Evolutionary conservation across 2,113 vertebrate species (phyloP), one percentile per base, ranked within the genome.

Genomic region (Columbina picui): DNA sequence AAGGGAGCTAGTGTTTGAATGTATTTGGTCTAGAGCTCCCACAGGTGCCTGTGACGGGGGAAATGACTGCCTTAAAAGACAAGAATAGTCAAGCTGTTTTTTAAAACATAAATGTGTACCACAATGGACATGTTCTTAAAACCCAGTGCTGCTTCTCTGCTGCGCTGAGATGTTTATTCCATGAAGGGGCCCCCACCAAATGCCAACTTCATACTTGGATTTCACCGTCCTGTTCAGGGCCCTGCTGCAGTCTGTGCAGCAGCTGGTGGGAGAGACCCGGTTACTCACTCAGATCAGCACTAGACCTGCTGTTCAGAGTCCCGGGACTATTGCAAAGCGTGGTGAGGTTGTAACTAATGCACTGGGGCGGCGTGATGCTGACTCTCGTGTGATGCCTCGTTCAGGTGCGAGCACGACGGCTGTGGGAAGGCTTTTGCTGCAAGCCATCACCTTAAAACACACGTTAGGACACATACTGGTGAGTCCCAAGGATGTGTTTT

Each of bases 341-440:
- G 32, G 25, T 50, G 9, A 53, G 32, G 43, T 23, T 87, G 19
- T 81, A 70, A n/a, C 16, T 74, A 17, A 25, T 12, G 12, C 56
- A 19, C 29, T 4, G 4, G 32, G 50, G 32, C 10, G 38, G 13
- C 50, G 30, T 84, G 65, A 10, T 83, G 61, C 64, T 91, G 45
- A 91, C 71, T 55, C 57, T 96, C 85, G 55, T 94, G 75, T 96
- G n/a, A 25, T 84, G 41, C 69, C 70, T 80, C 49, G 2, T 94
- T 90, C 93, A 99, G 99, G 95, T 99, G 99, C 97, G 99, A 99
- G 96, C 99, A 99, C 19, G 99, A 99, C 89, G 99, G 99, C 93
- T 99, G 99, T 97, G 99, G 99, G 71, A 99, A 99, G 97, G 99
- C 99, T 75, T 99, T 99, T 97, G 99, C 99, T 95, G 99, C 99